Evolutionary conservation across 2,888 invertebrate genomes (phyloP).

Genomic region (Arctia plantaginis): DNA sequence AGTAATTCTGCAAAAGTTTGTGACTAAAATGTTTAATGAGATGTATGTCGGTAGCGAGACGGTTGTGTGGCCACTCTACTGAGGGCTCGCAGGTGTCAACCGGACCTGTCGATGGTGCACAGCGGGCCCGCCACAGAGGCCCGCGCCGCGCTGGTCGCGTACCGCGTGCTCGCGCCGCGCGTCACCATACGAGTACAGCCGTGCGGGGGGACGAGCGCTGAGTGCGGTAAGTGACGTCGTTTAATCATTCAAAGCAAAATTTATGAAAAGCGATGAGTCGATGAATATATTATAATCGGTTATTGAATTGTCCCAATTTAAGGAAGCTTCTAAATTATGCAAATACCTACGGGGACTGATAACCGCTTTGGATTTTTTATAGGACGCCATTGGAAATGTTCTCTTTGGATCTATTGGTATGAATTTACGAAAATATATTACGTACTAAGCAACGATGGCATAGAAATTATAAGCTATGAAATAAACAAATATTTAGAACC

Average conservation of each 20-base stretch:
- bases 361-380: neutral
- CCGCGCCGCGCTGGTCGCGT: constrained; percentile 63
- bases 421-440: neutral
- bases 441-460: neutral
- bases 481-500: neutral
- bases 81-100: constrained; percentile 45
- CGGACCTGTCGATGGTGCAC: constrained; percentile 39
- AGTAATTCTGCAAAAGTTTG: neutral
- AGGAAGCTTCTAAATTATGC: neutral
- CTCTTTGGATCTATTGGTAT: neutral
- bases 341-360: neutral
- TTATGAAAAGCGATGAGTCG: neutral
- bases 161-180: constrained; percentile 72
- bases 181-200: constrained; percentile 60
- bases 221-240: constrained; percentile 39
- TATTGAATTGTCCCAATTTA: neutral
- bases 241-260: neutral
- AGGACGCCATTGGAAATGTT: too few species aligned
- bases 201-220: constrained; percentile 50
- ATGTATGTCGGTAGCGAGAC: constrained; percentile 49
- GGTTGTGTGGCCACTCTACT: constrained; percentile 68
- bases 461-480: neutral
- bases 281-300: neutral
- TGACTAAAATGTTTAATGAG: neutral
- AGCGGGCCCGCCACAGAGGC: constrained; percentile 47